Evolutionary conservation across 2,797 vertebrate genomes (phyloP).

Genomic region (Alectoris magna): DNA sequence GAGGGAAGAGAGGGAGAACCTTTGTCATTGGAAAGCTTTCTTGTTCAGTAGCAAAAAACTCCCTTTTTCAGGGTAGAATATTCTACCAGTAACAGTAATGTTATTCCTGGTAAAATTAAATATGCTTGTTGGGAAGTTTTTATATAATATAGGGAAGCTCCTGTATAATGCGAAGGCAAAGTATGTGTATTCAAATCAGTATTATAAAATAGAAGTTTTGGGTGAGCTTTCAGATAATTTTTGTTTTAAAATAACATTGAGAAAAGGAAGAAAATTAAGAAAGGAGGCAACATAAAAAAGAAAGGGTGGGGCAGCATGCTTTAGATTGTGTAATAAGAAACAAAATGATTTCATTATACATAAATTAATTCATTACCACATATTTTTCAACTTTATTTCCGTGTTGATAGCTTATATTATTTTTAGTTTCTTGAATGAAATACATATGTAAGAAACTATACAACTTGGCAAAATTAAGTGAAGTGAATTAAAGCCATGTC

Average conservation of each 20-base stretch:
- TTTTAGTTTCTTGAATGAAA: conserved; percentile 17
- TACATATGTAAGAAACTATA: not conserved
- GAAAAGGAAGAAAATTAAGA: not conserved
- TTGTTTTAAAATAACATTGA: not conserved
- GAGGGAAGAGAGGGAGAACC: too few species aligned
- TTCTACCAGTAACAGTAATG: not conserved
- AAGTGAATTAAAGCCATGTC: not conserved
- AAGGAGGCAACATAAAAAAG: not conserved
- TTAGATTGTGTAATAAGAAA: not conserved
- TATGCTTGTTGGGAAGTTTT: not conserved
- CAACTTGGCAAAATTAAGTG: not conserved
- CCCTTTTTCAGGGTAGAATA: not conserved
- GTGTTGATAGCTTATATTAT: not conserved
- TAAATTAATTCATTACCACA: not conserved
- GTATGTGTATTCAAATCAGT: not conserved
- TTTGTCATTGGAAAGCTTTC: not conserved
- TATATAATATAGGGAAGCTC: not conserved
- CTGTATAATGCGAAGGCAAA: not conserved
- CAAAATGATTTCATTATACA: not conserved
- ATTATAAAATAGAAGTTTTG: not conserved
- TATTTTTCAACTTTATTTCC: not conserved
- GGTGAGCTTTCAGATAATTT: not conserved
- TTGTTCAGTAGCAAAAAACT: not conserved
- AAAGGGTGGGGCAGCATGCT: not conserved
- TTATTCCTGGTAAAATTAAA: not conserved